Conservation (phyloP, 1,140 invertebrate genomes). For the Conus ventricosus region DNA sequence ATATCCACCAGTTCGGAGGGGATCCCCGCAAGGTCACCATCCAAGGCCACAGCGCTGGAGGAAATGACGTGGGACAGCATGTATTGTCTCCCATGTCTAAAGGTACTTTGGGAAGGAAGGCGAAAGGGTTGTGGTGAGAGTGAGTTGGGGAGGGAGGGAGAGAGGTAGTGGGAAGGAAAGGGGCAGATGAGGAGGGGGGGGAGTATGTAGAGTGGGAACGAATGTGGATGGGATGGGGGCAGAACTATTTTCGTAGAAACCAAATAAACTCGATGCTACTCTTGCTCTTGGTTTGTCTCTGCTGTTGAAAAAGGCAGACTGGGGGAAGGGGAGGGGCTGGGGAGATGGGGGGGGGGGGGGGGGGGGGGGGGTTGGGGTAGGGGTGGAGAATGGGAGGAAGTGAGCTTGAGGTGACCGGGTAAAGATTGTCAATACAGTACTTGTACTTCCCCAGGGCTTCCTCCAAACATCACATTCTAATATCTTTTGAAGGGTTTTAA, state of each 20-base stretch:
- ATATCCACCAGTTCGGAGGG: slow-evolving; percentile 63
- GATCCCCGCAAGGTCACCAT: slow-evolving; percentile 57
- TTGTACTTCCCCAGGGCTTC: no score
- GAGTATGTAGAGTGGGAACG: neutral
- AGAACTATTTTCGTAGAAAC: neutral
- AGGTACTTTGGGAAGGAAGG: slow-evolving; percentile 33
- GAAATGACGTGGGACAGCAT: slow-evolving; percentile 44
- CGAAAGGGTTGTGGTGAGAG: no score
- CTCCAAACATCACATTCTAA: neutral
- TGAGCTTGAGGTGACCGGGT: neutral
- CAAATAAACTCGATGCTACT: neutral
- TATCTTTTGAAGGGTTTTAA: neutral
- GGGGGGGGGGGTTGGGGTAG: neutral
- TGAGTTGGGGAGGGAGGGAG: no score
- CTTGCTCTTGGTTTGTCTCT: no score
- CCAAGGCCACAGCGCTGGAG: slow-evolving; percentile 59
- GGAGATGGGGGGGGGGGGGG: neutral
- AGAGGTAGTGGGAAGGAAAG: no score
- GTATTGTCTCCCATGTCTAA: slow-evolving; percentile 40
- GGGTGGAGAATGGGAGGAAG: neutral
- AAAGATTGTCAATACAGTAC: no score
- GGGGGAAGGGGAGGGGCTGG: neutral
- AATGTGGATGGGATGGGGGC: neutral
- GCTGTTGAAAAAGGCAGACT: no score
- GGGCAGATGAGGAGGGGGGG: neutral